Base-by-base conservation (phyloP, 2,888 invertebrate genomes). In the Caenorhabditis imperialis region DNA sequence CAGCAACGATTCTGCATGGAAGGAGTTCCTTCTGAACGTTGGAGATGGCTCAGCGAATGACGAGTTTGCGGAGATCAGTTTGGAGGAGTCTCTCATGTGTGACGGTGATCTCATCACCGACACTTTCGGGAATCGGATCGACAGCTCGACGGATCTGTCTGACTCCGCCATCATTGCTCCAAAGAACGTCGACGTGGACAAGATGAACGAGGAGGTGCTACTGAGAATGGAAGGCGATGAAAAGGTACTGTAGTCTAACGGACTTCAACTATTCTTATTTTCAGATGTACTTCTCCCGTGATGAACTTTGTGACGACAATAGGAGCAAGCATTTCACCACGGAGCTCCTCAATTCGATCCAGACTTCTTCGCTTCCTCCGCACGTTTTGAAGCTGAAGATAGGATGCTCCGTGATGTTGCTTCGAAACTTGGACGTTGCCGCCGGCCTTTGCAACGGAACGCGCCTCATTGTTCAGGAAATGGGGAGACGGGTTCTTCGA, bases 1-100 rank as follows among this genome's bases (percentile, higher is more conserved):
- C 2, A 20, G 7, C 6, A 53, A 44, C 16, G 38, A 50, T 12
- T n/a, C 18, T 0, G 20, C 50, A 6, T 67, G 45, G 53, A 58
- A 47, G n/a, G n/a, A 58, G 2, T 53, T 51, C 7, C 58, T 73
- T 14, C 42, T 73, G 1, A 22, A 44, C 8, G 38, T 60, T n/a
- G 60, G 60, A 22, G 38, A 60, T 23, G 60, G 60, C 22, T 8
- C 37, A 23, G 30, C 30, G 10, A 30, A 30, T 10, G 30, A 30
- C 10, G 30, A 6, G 10, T 7, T 7, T 10, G 30, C 7, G 30
- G 30, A 30, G 10, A 6, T 30, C 30, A 6, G 10, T 6, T 10
- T 30, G 7, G 30, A 30, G 30, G 30, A 30, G 10, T 30, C 30
- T 6, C 30, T 30, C 30, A 30, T 30, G 10, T 7, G 30, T 30